Evolutionary conservation across 2,113 vertebrate genomes (phyloP).

Genomic region (Oceanites oceanicus): DNA sequence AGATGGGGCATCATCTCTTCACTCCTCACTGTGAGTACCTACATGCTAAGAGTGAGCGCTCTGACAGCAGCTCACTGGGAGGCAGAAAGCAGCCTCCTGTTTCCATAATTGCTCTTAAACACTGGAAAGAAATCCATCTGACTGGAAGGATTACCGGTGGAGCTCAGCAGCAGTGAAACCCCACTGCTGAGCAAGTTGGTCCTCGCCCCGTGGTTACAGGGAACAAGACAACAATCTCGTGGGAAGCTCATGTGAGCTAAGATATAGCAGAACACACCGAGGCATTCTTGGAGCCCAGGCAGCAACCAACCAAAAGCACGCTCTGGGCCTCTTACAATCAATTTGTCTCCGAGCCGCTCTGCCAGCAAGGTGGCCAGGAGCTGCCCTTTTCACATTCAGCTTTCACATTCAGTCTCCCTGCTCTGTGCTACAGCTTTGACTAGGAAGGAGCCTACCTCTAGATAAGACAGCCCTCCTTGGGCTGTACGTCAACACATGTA

Average conservation of each 20-base stretch:
- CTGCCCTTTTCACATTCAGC: slow-evolving; percentile 54
- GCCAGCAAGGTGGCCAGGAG: neutral
- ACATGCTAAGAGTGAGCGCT: neutral
- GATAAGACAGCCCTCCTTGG: neutral
- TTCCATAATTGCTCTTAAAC: slow-evolving; percentile 23
- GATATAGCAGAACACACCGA: neutral
- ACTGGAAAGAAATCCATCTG: neutral
- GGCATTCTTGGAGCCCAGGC: neutral
- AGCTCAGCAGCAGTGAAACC: neutral
- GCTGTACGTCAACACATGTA: neutral
- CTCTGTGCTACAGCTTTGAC: neutral
- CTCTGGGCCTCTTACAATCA: slow-evolving; percentile 36
- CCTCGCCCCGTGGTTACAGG: neutral
- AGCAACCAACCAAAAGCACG: neutral
- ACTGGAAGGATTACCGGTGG: neutral
- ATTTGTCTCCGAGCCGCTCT: neutral
- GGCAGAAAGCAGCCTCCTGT: neutral
- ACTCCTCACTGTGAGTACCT: neutral
- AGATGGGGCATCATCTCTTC: neutral
- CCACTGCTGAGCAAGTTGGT: slow-evolving; percentile 20
- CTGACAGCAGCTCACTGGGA: neutral
- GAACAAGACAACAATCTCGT: neutral
- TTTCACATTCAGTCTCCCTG: slow-evolving; percentile 44
- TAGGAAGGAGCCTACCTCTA: neutral
- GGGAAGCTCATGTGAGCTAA: neutral